phyloP scores from a whole-genome alignment of 1,140 invertebrate species.

The Leptopilina clavipes region DNA sequence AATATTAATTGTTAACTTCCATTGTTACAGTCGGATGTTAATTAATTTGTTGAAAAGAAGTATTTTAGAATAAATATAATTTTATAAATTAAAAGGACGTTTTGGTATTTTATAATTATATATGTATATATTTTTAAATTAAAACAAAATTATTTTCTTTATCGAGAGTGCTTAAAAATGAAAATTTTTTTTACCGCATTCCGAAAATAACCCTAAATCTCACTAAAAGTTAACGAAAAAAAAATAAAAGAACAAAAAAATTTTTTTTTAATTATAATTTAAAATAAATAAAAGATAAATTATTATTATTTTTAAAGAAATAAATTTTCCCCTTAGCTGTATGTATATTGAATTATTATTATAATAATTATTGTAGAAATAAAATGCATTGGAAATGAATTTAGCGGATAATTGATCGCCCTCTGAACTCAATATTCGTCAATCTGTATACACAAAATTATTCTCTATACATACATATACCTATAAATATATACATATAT shows the following conservation, averaged over 20 bases:
- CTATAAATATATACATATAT: background rate
- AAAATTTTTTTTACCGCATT: background rate
- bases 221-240: too few species aligned
- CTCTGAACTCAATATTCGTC: constrained; percentile 26
- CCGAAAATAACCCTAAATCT: too few species aligned
- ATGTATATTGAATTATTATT: constrained; percentile 18
- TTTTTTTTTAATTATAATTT: background rate
- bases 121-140: background rate
- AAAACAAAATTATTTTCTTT: background rate
- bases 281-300: background rate
- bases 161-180: background rate
- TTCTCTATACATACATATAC: too few species aligned
- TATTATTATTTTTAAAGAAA: background rate
- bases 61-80: too few species aligned
- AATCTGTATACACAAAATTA: constrained; percentile 6
- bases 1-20: too few species aligned
- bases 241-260: background rate
- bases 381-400: constrained; percentile 31
- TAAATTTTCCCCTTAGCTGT: background rate
- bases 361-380: constrained; percentile 10
- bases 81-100: too few species aligned
- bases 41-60: too few species aligned
- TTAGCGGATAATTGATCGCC: constrained; percentile 25
- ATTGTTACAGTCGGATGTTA: too few species aligned
- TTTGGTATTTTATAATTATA: too few species aligned